Conservation (phyloP, 2,113 vertebrate species). For the Pelvicachromis taeniatus region DNA sequence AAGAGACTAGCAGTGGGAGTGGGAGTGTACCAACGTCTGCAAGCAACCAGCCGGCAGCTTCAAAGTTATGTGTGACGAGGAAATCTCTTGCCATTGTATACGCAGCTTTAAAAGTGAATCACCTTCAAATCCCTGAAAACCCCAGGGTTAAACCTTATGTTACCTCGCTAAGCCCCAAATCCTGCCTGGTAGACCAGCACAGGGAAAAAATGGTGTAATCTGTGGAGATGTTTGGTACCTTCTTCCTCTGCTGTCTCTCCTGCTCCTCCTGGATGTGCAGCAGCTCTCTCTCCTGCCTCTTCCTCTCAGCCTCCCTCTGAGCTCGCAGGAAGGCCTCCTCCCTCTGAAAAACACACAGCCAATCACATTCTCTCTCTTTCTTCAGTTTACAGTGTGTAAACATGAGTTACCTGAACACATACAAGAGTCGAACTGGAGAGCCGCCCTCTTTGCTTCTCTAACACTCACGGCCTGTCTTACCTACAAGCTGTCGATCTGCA, state of each 20-base stretch:
- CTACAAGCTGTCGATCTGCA: fast-evolving
- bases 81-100: fast-evolving
- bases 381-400: fast-evolving
- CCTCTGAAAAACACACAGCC: slow-evolving; percentile 69
- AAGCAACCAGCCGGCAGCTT: not conserved
- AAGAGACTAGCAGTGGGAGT: not conserved
- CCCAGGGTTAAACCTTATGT: not conserved
- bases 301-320: slow-evolving; percentile 84
- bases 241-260: slow-evolving; percentile 92
- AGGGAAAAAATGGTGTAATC: fast-evolving
- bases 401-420: not conserved
- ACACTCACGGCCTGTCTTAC: fast-evolving
- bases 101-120: not conserved
- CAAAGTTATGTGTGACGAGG: fast-evolving
- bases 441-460: not conserved
- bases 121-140: not conserved
- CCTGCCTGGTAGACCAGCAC: not conserved
- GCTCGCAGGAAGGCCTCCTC: slow-evolving; percentile 87
- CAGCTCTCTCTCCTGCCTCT: slow-evolving; percentile 86
- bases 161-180: fast-evolving
- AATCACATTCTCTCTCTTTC: fast-evolving
- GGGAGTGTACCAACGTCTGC: not conserved
- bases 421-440: not conserved
- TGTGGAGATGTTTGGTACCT: slow-evolving; percentile 68
- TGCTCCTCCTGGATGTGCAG: slow-evolving; percentile 94